These are phyloP conservation scores for Hemaris fuciformis DNA, from an alignment of 2,888 invertebrate genomes.

Conservation along the genomic window DNA sequence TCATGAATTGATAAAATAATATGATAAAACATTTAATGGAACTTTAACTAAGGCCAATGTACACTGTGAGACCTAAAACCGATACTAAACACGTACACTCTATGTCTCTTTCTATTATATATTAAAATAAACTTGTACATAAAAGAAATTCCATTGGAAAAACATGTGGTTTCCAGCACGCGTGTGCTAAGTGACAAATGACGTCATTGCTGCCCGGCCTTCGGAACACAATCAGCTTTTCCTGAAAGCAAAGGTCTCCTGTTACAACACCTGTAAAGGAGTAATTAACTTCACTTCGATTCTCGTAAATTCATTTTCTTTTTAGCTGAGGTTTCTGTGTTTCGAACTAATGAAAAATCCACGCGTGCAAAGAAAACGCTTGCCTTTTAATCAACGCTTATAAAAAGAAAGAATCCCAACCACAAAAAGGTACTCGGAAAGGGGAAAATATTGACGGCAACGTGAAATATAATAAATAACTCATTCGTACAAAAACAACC, in stretches of 20 bases:
- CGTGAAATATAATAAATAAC: neutral
- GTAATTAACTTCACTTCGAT: slow-evolving; percentile 37
- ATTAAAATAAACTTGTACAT: neutral
- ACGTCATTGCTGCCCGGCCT: slow-evolving; percentile 31
- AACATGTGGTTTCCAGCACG: neutral
- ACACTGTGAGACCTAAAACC: too few relatives aligned
- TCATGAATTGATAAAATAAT: too few relatives aligned
- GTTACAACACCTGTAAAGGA: slow-evolving; percentile 44
- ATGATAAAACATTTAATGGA: too few relatives aligned
- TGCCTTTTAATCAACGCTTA: slow-evolving; percentile 4
- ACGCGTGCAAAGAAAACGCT: neutral
- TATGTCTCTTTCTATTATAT: too few relatives aligned
- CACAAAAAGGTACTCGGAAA: neutral
- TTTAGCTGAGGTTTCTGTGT: slow-evolving; percentile 29
- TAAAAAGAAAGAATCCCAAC: neutral
- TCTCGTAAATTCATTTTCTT: slow-evolving; percentile 34
- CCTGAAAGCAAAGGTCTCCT: slow-evolving; percentile 39
- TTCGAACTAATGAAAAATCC: slow-evolving; percentile 6
- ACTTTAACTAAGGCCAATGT: too few relatives aligned
- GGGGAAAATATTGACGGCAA: neutral
- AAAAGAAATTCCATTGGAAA: neutral
- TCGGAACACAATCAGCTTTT: slow-evolving; percentile 37
- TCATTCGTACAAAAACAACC: neutral
- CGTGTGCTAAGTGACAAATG: slow-evolving; percentile 18
- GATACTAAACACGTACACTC: neutral